Base-by-base conservation (phyloP, 1,140 invertebrate species). In the Coptotermes formosanus region DNA sequence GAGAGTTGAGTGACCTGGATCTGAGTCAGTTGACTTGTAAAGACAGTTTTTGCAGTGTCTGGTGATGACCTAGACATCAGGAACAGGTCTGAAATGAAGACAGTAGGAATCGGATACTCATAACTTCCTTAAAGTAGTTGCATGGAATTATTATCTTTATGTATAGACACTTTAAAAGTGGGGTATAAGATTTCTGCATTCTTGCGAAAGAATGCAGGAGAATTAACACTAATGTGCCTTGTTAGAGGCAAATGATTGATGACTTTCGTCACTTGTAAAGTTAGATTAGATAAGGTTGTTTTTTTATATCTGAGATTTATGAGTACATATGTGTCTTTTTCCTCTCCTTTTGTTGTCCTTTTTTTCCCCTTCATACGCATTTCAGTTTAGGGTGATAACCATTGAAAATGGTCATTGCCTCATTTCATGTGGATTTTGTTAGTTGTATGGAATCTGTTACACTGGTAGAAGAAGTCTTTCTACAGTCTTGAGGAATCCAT, bases 321-420 rank as follows among this genome's bases (percentile, higher is more conserved):
- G 82, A 83, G 48, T 55, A 83, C 82, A 83, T 83, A 45, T 32
- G 82, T 83, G 30, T 45, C 38, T 55, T 55, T 48, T 83, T 83
- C 32, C 38, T 83, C 11, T 83, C 38, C 16, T 83, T n/a, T 43
- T 83, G 44, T 83, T 83, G 25, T 43, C 16, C 82, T 43, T 9
- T 30, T 30, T 25, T 25, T n/a, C n/a, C 64, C 64, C 25, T 30
- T 30, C 64, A 75, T 14, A n/a, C 3, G 64, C 9, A n/a, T 75
- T 75, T 84, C 83, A 52, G 48, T 52, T 84, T n/a, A 32, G 30
- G 45, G 52, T 32, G 32, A n/a, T 25, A 21, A 30, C 45, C 83
- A 84, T 84, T 84, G 45, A 84, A 84, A 84, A 84, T 84, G 83
- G 83, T 84, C 25, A 30, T 45, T 52, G 64, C 64, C 38, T 38